Percentiles rank a stretch among this genome's conserved stretches.
Conservation (phyloP, 2,888 invertebrate genomes). For the Epinotia ramella region DNA sequence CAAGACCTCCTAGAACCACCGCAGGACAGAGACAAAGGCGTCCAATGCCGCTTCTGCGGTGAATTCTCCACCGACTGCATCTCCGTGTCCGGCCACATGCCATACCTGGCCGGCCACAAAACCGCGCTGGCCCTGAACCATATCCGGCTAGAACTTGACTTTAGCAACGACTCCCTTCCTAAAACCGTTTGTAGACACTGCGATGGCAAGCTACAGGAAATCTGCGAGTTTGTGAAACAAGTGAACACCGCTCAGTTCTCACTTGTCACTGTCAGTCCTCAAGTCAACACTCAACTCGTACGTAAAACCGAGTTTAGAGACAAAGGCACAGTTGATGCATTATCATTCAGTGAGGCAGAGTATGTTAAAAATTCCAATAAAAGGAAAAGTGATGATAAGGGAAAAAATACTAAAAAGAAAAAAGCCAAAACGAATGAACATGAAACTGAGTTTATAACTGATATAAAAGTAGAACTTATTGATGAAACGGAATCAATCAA, state of each 20-base stretch:
- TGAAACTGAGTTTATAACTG: neutral
- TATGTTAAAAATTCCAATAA: neutral
- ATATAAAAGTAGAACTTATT: conserved; percentile 15
- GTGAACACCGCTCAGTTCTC: conserved; percentile 20
- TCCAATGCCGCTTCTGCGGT: conserved; percentile 15
- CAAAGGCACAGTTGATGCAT: neutral
- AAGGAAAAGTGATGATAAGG: neutral
- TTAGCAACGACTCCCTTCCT: conserved; percentile 1
- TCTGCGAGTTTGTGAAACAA: conserved; percentile 20
- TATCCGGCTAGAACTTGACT: conserved; percentile 19
- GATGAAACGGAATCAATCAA: neutral
- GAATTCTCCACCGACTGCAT: neutral
- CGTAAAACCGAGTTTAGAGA: conserved; percentile 1
- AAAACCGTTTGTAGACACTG: conserved; percentile 12
- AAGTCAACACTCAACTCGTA: neutral
- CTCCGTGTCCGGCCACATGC: neutral
- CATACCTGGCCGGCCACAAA: conserved; percentile 1
- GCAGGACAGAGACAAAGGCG: neutral
- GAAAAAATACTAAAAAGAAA: neutral
- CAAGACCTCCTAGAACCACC: neutral
- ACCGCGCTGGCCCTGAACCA: neutral
- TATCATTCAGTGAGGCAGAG: neutral
- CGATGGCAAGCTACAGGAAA: neutral
- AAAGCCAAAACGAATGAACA: neutral
- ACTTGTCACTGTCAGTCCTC: neutral